Conservation (phyloP, 2,797 vertebrate genomes). For the Neoniphon sammara region DNA sequence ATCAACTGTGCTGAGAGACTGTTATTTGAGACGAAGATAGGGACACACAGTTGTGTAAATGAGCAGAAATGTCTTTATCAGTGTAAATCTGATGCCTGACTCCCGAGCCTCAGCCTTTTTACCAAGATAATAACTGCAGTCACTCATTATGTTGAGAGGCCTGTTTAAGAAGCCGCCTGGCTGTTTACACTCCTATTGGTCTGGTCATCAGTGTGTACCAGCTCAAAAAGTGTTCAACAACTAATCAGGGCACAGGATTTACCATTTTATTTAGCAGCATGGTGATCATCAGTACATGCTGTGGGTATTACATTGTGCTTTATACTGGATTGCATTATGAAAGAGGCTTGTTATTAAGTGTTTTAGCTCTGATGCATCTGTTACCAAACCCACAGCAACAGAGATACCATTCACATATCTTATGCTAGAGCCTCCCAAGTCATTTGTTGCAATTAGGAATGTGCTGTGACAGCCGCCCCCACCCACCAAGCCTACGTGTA, state of each 20-base stretch:
- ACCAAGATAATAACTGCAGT: too few species aligned
- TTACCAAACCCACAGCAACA: constrained; percentile 55
- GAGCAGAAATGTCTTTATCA: too few species aligned
- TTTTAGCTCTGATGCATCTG: constrained; percentile 57
- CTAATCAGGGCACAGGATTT: background rate
- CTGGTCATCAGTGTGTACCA: background rate
- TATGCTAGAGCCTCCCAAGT: constrained; percentile 47
- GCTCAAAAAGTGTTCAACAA: background rate
- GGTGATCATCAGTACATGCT: too few species aligned
- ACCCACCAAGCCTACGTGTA: constrained; percentile 1
- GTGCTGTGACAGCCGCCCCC: constrained; percentile 43
- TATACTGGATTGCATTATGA: constrained; percentile 20
- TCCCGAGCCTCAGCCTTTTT: too few species aligned
- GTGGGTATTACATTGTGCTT: background rate
- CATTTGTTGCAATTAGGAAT: constrained; percentile 71
- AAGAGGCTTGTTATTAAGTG: constrained; percentile 29
- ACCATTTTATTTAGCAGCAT: too few species aligned
- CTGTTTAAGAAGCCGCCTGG: too few species aligned
- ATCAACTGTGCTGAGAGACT: too few species aligned
- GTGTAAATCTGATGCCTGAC: too few species aligned
- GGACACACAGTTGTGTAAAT: too few species aligned
- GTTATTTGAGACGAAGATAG: too few species aligned
- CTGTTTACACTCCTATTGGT: too few species aligned
- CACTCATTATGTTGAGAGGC: too few species aligned
- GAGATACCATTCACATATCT: constrained; percentile 68